Conservation (phyloP, 2,888 invertebrate genomes). For the Acanthosepion lycidas region DNA sequence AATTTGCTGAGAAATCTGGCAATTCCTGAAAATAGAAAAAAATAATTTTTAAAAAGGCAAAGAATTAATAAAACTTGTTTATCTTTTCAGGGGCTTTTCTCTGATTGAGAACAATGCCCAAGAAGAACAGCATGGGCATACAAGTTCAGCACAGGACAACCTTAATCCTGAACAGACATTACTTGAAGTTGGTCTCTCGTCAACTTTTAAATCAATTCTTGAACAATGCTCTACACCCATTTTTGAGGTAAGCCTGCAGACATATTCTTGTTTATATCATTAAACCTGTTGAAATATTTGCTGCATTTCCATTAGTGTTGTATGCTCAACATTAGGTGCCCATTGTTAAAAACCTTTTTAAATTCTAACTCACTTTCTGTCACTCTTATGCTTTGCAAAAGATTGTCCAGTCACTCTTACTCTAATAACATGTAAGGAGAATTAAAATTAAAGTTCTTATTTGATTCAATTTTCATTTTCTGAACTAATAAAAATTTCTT, state of each 20-base stretch:
- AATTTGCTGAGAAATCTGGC: neutral
- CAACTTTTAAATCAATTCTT: conserved; percentile 82
- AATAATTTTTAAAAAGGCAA: neutral
- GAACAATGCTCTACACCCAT: conserved; percentile 83
- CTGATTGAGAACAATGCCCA: conserved; percentile 75
- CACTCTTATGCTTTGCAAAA: no score
- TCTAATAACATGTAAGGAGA: no score
- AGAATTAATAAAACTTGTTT: neutral
- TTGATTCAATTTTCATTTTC: no score
- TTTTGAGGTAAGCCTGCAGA: conserved; percentile 73
- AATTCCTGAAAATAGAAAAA: neutral
- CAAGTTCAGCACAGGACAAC: conserved; percentile 76
- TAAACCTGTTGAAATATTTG: no score
- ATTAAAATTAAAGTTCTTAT: no score
- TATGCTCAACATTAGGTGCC: no score
- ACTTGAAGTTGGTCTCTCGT: conserved; percentile 82
- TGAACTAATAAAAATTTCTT: neutral
- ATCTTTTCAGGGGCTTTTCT: conserved; percentile 69
- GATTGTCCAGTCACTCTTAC: no score
- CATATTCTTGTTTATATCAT: no score
- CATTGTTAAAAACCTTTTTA: no score
- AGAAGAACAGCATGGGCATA: conserved; percentile 59
- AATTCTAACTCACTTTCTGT: no score
- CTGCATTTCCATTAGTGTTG: no score
- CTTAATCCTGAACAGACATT: conserved; percentile 83